Evolutionary conservation across 1,140 invertebrate species (phyloP).

Genomic region (Bactericera cockerelli): DNA sequence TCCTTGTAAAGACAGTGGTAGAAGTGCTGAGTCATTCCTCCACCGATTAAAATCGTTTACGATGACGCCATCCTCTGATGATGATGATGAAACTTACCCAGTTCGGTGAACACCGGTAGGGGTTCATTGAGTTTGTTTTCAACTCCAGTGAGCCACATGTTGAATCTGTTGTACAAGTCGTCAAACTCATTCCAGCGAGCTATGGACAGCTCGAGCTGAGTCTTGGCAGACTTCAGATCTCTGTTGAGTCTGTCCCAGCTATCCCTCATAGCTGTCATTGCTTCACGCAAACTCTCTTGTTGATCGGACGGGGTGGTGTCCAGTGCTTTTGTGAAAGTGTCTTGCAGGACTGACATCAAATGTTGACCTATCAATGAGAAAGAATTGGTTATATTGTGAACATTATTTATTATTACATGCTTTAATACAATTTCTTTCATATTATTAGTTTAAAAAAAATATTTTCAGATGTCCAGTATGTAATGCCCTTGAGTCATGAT

Average conservation of each 20-base stretch:
- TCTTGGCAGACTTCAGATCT: slow-evolving; percentile 58
- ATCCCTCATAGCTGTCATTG: slow-evolving; percentile 51
- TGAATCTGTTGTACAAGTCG: slow-evolving; percentile 46
- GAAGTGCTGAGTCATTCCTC: no score
- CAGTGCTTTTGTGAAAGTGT: slow-evolving; percentile 67
- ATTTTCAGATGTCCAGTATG: no score
- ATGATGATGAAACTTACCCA: no score
- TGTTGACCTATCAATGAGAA: slow-evolving; percentile 77
- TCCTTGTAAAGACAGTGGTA: no score
- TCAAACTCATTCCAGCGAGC: slow-evolving; percentile 67
- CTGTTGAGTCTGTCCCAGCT: slow-evolving; percentile 71
- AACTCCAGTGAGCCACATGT: slow-evolving; percentile 43
- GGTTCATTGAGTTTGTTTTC: slow-evolving; percentile 43
- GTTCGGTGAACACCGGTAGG: slow-evolving; percentile 56
- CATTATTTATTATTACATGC: no score
- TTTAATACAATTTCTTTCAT: no score
- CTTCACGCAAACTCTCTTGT: slow-evolving; percentile 53
- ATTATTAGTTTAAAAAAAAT: no score
- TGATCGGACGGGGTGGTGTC: slow-evolving; percentile 62
- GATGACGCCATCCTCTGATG: no score
- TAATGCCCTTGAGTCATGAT: no score
- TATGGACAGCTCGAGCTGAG: slow-evolving; percentile 56
- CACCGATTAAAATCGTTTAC: no score
- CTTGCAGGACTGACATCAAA: slow-evolving; percentile 57
- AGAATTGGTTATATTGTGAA: no score